Evolutionary conservation across 2,113 vertebrate species (phyloP).

Genomic region (Tapirus terrestris): DNA sequence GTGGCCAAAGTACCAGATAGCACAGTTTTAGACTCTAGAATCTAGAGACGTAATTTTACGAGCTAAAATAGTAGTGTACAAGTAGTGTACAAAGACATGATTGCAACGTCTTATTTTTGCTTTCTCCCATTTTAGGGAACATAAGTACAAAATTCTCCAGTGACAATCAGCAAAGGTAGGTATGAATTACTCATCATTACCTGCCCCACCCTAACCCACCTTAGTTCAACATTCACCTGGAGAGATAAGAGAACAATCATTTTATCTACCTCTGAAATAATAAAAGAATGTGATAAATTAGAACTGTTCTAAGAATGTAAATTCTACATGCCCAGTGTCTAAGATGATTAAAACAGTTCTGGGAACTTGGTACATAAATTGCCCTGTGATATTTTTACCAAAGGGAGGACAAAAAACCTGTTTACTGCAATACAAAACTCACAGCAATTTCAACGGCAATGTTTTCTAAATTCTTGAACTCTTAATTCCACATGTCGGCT

Average conservation of each 20-base stretch:
- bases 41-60: not conserved
- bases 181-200: not conserved
- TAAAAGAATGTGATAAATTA: not conserved
- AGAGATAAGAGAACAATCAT: not conserved
- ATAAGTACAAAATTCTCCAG: not conserved
- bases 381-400: not conserved
- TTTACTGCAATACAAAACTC: not conserved
- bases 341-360: not conserved
- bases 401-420: not conserved
- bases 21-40: not conserved
- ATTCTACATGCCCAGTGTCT: rapidly evolving
- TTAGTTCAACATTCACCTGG: not conserved
- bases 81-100: not conserved
- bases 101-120: not conserved
- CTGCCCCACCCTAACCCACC: not conserved
- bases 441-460: not conserved
- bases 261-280: not conserved
- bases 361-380: not conserved
- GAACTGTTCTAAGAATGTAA: not conserved
- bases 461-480: constrained; percentile 27
- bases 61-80: not conserved
- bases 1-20: rapidly evolving
- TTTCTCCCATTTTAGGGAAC: not conserved
- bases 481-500: not conserved
- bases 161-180: not conserved